phyloP scores from a whole-genome alignment of 2,113 vertebrate genomes.

The Chroicocephalus ridibundus region DNA sequence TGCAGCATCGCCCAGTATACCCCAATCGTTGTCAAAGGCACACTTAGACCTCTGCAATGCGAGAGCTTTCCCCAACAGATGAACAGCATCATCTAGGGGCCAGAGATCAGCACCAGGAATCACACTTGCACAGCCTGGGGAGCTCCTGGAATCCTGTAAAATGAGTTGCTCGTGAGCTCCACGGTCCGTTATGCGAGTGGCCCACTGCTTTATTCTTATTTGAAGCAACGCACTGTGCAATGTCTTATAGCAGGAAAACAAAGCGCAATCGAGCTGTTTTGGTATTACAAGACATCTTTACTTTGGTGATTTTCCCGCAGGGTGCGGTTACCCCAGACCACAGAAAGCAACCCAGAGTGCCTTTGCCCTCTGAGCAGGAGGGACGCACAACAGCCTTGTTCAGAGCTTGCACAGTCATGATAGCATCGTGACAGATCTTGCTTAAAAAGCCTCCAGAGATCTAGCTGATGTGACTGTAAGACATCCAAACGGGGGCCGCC shows the following conservation, averaged over 20 bases:
- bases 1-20: neutral
- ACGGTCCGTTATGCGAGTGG: accelerated
- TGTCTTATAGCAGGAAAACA: accelerated
- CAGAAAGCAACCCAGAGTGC: no score
- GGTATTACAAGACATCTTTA: accelerated
- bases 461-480: accelerated
- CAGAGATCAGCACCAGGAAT: neutral
- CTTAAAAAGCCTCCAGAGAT: neutral
- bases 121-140: accelerated
- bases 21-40: neutral
- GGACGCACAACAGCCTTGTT: neutral
- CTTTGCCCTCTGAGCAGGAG: neutral
- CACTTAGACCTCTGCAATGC: accelerated
- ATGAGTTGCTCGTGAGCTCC: neutral
- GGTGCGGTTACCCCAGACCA: neutral
- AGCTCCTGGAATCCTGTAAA: accelerated
- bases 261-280: accelerated
- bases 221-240: neutral
- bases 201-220: accelerated
- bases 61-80: neutral
- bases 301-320: neutral
- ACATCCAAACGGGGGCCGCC: accelerated
- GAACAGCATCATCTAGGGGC: conserved; percentile 27
- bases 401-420: neutral
- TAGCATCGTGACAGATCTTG: accelerated